These are phyloP conservation scores for Meteorus colon DNA, from an alignment of 2,888 invertebrate genomes.

Conservation along the genomic window DNA sequence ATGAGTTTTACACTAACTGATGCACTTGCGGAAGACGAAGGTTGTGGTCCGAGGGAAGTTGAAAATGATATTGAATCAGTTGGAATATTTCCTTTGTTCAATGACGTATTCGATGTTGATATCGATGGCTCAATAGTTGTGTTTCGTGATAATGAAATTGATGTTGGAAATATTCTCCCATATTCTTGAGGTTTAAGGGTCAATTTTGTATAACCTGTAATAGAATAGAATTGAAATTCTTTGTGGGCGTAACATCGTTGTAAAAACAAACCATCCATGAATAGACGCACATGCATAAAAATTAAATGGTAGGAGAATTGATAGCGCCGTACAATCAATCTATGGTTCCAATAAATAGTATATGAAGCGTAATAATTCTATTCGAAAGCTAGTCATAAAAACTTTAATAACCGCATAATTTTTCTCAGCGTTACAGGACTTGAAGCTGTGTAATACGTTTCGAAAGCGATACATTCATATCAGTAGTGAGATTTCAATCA, in stretches of 20 bases:
- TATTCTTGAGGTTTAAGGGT: background rate
- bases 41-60: conserved; percentile 37
- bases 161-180: background rate
- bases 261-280: too few relatives aligned
- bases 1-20: conserved; percentile 47
- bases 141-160: conserved; percentile 50
- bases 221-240: background rate
- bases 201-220: background rate
- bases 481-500: too few relatives aligned
- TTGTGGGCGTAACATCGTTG: background rate
- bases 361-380: too few relatives aligned
- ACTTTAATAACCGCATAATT: too few relatives aligned
- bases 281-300: too few relatives aligned
- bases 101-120: conserved; percentile 29
- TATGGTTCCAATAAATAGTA: too few relatives aligned
- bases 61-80: conserved; percentile 21
- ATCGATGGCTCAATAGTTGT: conserved; percentile 50
- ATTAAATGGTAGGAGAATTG: too few relatives aligned
- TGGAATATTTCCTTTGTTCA: conserved; percentile 24
- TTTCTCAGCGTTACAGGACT: too few relatives aligned
- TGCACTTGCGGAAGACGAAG: conserved; percentile 53
- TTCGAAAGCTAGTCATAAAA: too few relatives aligned
- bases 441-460: too few relatives aligned
- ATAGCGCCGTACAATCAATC: too few relatives aligned
- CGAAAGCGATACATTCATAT: too few relatives aligned